Percentiles rank a stretch among this genome's conserved stretches.
phyloP scores from a whole-genome alignment of 2,113 vertebrate genomes.

The Siphamia tubifer region DNA sequence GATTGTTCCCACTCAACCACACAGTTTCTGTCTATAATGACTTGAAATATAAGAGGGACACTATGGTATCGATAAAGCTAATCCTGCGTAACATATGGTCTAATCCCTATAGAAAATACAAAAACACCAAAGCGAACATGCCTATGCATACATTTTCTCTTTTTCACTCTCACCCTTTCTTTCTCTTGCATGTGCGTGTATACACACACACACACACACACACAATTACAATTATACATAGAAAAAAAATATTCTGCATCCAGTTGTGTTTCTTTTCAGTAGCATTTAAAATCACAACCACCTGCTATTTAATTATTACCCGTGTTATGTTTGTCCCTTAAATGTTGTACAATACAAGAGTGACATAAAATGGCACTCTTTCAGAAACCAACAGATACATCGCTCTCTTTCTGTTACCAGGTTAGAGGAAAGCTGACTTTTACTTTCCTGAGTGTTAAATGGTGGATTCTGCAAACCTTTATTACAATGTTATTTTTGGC shows the following conservation, averaged over 20 bases:
- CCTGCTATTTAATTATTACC: background rate
- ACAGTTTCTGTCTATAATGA: conserved; percentile 38
- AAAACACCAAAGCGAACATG: conserved; percentile 23
- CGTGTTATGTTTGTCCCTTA: background rate
- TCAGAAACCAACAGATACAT: background rate
- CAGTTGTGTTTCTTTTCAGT: background rate
- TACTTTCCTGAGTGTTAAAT: background rate
- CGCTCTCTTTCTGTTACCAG: background rate
- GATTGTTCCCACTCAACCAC: conserved; percentile 14
- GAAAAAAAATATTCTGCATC: background rate
- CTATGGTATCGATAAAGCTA: conserved; percentile 33
- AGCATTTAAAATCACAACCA: conserved; percentile 7
- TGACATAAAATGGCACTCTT: background rate
- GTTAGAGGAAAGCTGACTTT: background rate
- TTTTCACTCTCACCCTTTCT: background rate
- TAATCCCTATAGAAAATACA: conserved; percentile 52
- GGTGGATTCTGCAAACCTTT: background rate
- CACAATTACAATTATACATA: background rate
- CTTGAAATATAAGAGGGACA: conserved; percentile 31
- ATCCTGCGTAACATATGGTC: conserved; percentile 33
- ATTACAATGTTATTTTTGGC: background rate
- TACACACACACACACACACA: conserved; percentile 1
- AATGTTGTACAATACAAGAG: background rate
- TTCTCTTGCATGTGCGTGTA: background rate
- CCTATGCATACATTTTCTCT: conserved; percentile 20